Conservation (phyloP, 1,140 invertebrate genomes). For the Neotoxoptera formosana region DNA sequence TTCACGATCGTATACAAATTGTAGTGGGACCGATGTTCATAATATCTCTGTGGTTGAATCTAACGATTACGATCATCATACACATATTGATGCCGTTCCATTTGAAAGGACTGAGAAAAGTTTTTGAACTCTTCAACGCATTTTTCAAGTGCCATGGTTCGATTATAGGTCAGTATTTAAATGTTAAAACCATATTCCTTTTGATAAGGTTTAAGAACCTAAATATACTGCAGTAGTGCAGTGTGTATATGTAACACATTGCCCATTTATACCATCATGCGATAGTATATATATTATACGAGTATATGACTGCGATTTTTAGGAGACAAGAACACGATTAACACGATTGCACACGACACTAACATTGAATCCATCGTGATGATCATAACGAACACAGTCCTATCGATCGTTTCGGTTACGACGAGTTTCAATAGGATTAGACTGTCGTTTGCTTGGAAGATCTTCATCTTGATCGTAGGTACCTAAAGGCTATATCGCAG, state of each 20-base stretch:
- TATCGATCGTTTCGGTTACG: conserved; percentile 27
- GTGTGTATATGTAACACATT: not conserved
- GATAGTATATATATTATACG: too few relatives aligned
- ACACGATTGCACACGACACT: conserved; percentile 21
- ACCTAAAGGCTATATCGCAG: not conserved
- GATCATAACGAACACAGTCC: conserved; percentile 24
- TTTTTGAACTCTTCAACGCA: conserved; percentile 28
- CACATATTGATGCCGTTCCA: conserved; percentile 37
- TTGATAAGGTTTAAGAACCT: not conserved
- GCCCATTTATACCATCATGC: not conserved
- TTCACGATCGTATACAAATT: conserved; percentile 56
- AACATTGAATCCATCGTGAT: conserved; percentile 22
- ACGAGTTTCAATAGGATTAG: conserved; percentile 51
- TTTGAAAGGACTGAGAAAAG: conserved; percentile 29
- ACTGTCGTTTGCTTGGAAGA: not conserved
- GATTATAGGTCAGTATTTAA: not conserved
- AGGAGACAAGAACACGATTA: conserved; percentile 6
- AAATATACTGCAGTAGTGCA: not conserved
- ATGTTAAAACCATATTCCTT: not conserved
- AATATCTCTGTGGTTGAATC: conserved; percentile 33
- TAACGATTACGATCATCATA: conserved; percentile 19
- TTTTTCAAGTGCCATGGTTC: conserved; percentile 6
- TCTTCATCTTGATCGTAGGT: conserved; percentile 44
- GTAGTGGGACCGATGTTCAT: conserved; percentile 54
- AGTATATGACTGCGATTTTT: not conserved